phyloP scores from a whole-genome alignment of 1,140 invertebrate species.

The Drosophila pseudoobscura region DNA sequence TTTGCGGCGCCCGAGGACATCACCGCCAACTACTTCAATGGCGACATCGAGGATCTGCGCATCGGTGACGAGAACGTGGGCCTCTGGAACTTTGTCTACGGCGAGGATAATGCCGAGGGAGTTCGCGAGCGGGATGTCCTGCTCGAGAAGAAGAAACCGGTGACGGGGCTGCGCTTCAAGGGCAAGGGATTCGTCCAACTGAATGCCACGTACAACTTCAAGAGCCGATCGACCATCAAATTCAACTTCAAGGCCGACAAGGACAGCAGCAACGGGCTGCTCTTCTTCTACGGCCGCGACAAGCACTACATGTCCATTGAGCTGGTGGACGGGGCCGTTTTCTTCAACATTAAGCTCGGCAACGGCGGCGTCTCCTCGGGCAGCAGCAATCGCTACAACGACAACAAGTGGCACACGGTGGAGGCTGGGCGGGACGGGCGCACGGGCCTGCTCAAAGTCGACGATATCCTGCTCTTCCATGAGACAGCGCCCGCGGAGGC shows the following conservation, averaged over 20 bases:
- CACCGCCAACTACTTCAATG: constrained; percentile 90
- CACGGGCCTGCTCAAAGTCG: constrained; percentile 88
- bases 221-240: constrained; percentile 86
- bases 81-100: constrained; percentile 96
- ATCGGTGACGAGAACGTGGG: constrained; percentile 95
- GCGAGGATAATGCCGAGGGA: constrained; percentile 89
- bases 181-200: constrained; percentile 92
- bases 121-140: constrained; percentile 85
- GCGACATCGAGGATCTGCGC: constrained; percentile 94
- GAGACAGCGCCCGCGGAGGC: constrained; percentile 78
- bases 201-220: constrained; percentile 85
- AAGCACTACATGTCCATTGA: constrained; percentile 93
- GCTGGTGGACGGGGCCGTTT: constrained; percentile 89
- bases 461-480: constrained; percentile 84
- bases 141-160: constrained; percentile 67
- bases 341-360: constrained; percentile 89
- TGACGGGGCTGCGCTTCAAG: constrained; percentile 92
- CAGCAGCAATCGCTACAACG: constrained; percentile 88
- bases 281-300: constrained; percentile 92
- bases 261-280: constrained; percentile 91
- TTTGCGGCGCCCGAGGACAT: constrained; percentile 89
- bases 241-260: constrained; percentile 92
- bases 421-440: constrained; percentile 88
- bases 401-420: constrained; percentile 92
- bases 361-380: constrained; percentile 85